Percentiles rank a stretch among this genome's conserved stretches.
Conservation (phyloP, 2,797 vertebrate genomes). For the Gila robusta region DNA sequence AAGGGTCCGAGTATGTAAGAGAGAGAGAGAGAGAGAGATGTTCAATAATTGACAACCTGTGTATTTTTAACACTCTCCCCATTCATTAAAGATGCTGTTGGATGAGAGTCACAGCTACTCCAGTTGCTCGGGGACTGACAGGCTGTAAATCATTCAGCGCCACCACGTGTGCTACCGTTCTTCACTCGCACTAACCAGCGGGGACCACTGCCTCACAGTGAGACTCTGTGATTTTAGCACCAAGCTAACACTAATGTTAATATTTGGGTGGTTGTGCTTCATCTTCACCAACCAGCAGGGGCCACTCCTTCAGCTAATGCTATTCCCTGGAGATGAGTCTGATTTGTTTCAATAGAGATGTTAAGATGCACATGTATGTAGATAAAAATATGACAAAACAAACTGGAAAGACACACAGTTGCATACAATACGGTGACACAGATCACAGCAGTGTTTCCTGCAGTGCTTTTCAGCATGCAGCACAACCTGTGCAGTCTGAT, state of each 20-base stretch:
- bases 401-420: background rate
- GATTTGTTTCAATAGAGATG: conserved; percentile 2
- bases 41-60: conserved; percentile 78
- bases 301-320: conserved; percentile 8
- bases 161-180: conserved; percentile 12
- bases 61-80: conserved; percentile 79
- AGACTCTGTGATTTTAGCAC: conserved; percentile 45
- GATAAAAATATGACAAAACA: background rate
- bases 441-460: background rate
- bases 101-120: conserved; percentile 70
- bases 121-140: conserved; percentile 72
- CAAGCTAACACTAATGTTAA: conserved; percentile 38
- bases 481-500: background rate
- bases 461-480: background rate
- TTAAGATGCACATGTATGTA: background rate
- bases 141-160: conserved; percentile 74
- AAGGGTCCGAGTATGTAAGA: background rate
- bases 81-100: conserved; percentile 78
- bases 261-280: background rate
- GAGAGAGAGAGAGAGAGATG: conserved; percentile 31
- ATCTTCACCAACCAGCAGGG: conserved; percentile 2
- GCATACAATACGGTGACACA: background rate
- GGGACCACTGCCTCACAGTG: conserved; percentile 36
- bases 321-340: background rate
- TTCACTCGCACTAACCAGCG: conserved; percentile 40